These are phyloP conservation scores for Tribolium madens DNA, from an alignment of 1,140 invertebrate genomes.

Conservation along the genomic window DNA sequence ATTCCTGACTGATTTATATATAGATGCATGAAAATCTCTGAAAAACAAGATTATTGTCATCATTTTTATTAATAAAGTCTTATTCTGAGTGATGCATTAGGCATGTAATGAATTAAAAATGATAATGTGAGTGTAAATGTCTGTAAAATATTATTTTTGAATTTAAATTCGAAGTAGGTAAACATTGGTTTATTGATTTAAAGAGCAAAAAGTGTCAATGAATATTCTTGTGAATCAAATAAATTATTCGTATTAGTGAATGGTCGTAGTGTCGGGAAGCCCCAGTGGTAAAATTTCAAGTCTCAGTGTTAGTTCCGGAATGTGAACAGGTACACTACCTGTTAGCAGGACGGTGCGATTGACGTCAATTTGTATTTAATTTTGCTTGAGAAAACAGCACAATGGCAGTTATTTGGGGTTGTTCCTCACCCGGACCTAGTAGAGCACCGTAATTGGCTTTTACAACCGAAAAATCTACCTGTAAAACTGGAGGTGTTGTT, in stretches of 20 bases:
- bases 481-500: conserved; percentile 42
- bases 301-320: conserved; percentile 6
- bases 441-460: conserved; percentile 26
- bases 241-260: not conserved
- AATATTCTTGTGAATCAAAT: not conserved
- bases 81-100: conserved; percentile 3
- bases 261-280: not conserved
- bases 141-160: conserved; percentile 24
- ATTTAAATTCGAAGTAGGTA: conserved; percentile 3
- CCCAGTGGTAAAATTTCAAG: not conserved
- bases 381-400: conserved; percentile 33
- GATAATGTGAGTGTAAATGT: conserved; percentile 15
- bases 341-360: conserved; percentile 21
- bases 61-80: conserved; percentile 25
- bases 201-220: not conserved
- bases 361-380: conserved; percentile 38
- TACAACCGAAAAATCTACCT: conserved; percentile 47
- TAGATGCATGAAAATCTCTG: not conserved
- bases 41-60: conserved; percentile 16
- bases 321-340: conserved; percentile 25
- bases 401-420: conserved; percentile 30
- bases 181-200: conserved; percentile 10
- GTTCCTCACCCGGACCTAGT: conserved; percentile 14
- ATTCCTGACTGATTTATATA: conserved; percentile 7
- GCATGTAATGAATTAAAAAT: not conserved